Conservation (phyloP, 2,797 vertebrate genomes). For the Synaphobranchus kaupii region DNA sequence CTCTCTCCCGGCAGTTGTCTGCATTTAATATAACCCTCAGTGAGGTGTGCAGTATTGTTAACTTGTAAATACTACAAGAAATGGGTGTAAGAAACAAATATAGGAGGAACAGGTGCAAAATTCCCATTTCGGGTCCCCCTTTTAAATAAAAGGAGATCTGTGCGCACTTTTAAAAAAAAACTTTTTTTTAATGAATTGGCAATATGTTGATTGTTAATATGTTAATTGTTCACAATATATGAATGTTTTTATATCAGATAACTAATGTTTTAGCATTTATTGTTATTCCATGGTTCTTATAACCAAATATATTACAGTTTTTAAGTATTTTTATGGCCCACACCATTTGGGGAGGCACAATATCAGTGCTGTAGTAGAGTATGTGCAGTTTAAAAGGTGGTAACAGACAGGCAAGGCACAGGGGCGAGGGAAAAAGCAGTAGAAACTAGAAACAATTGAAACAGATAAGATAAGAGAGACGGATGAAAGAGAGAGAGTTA, state of each 20-base stretch:
- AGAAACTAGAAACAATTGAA: not conserved
- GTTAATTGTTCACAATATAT: not conserved
- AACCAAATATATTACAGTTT: not conserved
- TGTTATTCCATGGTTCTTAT: not conserved
- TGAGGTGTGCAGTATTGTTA: not conserved
- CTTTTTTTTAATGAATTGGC: not conserved
- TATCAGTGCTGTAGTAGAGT: not conserved
- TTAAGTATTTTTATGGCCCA: not conserved
- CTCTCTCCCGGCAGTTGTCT: not conserved
- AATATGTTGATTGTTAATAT: not conserved
- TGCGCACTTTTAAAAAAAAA: not conserved
- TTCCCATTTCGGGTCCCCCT: not conserved
- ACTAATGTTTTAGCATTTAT: not conserved
- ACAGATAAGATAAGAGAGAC: not conserved
- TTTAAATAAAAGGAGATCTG: not conserved
- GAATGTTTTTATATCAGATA: not conserved
- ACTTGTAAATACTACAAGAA: not conserved
- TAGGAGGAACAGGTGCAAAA: not conserved
- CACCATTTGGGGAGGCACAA: not conserved
- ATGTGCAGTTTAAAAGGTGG: not conserved
- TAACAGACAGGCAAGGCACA: not conserved
- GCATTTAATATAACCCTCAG: not conserved
- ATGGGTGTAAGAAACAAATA: not conserved
- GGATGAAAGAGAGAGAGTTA: too few relatives aligned
- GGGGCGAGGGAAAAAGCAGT: not conserved